These are phyloP conservation scores for Apolygus lucorum DNA, from an alignment of 1,140 invertebrate genomes.

Conservation along the genomic window DNA sequence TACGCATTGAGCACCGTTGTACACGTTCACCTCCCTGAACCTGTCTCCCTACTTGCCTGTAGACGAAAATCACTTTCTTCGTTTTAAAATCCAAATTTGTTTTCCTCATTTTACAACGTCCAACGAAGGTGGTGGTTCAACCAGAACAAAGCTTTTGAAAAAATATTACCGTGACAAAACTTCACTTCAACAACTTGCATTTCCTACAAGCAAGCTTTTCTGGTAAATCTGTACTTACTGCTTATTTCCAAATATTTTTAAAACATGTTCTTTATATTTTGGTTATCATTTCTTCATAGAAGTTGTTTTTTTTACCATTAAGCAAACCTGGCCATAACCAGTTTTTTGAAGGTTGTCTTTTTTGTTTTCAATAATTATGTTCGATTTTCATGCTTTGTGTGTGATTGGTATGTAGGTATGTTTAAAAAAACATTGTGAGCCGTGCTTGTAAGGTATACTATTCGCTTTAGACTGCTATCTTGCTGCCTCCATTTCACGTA, in stretches of 20 bases:
- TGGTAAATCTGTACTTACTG: constrained; percentile 11
- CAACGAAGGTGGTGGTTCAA: not conserved
- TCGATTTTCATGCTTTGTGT: not conserved
- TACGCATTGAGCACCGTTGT: too few relatives aligned
- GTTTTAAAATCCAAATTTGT: too few relatives aligned
- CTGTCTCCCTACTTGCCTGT: too few relatives aligned
- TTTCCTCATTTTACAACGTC: too few relatives aligned
- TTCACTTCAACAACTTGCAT: not conserved
- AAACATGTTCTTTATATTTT: not conserved
- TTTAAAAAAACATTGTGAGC: too few relatives aligned
- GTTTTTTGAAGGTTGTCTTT: not conserved
- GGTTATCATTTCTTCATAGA: not conserved
- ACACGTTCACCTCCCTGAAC: too few relatives aligned
- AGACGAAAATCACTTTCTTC: too few relatives aligned
- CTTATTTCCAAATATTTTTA: constrained; percentile 4
- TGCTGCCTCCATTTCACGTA: not conserved
- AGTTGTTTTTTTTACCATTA: not conserved
- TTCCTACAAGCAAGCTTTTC: not conserved
- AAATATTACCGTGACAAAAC: not conserved
- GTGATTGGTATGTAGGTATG: not conserved
- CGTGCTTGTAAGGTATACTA: not conserved
- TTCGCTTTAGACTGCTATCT: not conserved
- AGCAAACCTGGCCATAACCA: not conserved
- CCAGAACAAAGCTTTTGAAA: not conserved
- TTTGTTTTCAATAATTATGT: not conserved